phyloP scores from a whole-genome alignment of 2,113 vertebrate species.

The Panthera leo region DNA sequence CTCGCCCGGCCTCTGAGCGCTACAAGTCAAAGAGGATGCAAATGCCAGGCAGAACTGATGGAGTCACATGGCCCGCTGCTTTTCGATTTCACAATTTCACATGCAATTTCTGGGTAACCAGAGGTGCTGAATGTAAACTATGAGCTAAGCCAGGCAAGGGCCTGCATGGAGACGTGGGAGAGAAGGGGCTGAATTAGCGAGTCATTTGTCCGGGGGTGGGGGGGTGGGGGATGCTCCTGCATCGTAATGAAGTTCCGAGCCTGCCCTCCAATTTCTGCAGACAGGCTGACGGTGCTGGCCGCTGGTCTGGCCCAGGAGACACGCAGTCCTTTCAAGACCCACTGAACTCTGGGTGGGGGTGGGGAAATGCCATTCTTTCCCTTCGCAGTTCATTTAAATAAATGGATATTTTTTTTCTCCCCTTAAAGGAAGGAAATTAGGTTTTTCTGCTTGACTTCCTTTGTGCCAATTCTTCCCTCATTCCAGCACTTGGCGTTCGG shows the following conservation, averaged over 20 bases:
- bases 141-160: neutral
- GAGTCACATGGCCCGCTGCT: neutral
- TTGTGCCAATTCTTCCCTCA: conserved; percentile 71
- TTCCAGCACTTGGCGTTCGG: conserved; percentile 54
- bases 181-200: neutral
- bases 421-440: conserved; percentile 68
- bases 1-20: neutral
- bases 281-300: neutral
- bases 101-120: conserved; percentile 50
- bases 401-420: conserved; percentile 60
- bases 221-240: neutral
- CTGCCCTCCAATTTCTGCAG: neutral
- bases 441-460: conserved; percentile 81
- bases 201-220: neutral
- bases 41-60: conserved; percentile 50
- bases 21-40: conserved; percentile 49
- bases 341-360: conserved; percentile 47
- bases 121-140: conserved; percentile 47
- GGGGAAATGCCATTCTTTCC: conserved; percentile 29
- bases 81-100: conserved; percentile 57
- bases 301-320: conserved; percentile 56
- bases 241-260: conserved; percentile 50
- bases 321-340: conserved; percentile 61
- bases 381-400: conserved; percentile 77
- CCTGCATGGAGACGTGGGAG: neutral